Evolutionary conservation across 2,888 invertebrate species (phyloP), one percentile per base, ranked within the genome.

Genomic region (Cyrtodaria siliqua): DNA sequence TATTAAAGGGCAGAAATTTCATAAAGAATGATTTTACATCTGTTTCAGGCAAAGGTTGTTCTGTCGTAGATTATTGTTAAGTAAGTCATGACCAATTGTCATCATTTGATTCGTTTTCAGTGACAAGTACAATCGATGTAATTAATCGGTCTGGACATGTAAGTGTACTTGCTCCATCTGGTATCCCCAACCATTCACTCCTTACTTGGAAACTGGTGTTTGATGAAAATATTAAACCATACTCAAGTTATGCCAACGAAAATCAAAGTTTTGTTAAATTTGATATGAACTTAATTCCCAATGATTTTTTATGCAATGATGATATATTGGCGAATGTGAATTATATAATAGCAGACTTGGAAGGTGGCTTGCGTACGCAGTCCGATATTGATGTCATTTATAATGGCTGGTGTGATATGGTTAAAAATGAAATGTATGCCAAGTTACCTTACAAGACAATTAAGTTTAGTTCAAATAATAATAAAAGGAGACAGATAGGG

Each of bases 1-100:
- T 64, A 18, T 49, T 75, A 33, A 70, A 75, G 63, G 64, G 69
- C 27, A 44, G 75, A 38, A 60, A 64, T 24, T 26, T n/a, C 44
- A 42, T 27, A 38, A n/a, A 23, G 9, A 64, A 57, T 63, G 40
- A 71, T 23, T 59, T 57, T 59, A 71, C 75, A 1, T 75, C 70
- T 18, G 29, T 75, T 6, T 75, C 75, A 2, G 40, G 18, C 1
- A 75, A 75, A 29, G 64, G 71, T 16, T 38, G 2, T 12, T 23
- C 63, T 29, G 71, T 71, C 2, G 75, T 69, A 18, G 68, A 69
- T 63, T 75, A 69, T 59, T 68, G 69, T 64, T 1, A 69, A 4
- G 40, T 55, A 14, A 26, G 26, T 16, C 70, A 69, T 60, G 63
- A 57, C 16, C 24, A 63, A 26, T 49, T 70, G 20, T 23, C 24